Percentiles rank a stretch among this genome's conserved stretches.
Evolutionary conservation across 2,888 invertebrate genomes (phyloP).

Genomic region (Philonicus albiceps): DNA sequence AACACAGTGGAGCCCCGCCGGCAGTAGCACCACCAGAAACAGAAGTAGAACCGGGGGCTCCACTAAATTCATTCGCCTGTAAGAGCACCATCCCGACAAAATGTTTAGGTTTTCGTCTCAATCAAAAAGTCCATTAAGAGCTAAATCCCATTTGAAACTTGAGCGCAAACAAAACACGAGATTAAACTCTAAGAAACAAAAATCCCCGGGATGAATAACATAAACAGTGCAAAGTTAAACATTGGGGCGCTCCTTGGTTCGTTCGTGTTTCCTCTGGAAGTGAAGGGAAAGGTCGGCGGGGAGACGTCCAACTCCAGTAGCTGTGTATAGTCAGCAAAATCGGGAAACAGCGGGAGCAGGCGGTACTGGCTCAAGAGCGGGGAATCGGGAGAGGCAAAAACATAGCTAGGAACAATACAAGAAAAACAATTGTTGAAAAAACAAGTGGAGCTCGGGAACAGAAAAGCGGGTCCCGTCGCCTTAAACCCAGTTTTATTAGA

Average conservation of each 20-base stretch:
- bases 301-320: not conserved
- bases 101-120: constrained; percentile 31
- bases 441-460: not conserved
- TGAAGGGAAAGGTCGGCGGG: not conserved
- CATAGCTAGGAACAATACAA: constrained; percentile 23
- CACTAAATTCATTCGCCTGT: constrained; percentile 5
- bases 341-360: not conserved
- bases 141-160: constrained; percentile 29
- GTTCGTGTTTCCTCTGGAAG: not conserved
- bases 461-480: not conserved
- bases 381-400: not conserved
- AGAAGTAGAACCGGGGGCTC: no score
- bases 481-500: constrained; percentile 1
- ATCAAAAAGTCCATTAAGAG: constrained; percentile 34
- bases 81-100: constrained; percentile 22
- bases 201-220: constrained; percentile 29
- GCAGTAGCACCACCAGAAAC: not conserved
- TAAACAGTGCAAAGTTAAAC: constrained; percentile 34
- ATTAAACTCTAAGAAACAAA: constrained; percentile 32
- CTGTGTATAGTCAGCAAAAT: not conserved
- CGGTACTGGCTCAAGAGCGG: not conserved
- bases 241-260: not conserved
- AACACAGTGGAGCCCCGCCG: not conserved
- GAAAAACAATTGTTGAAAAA: constrained; percentile 17
- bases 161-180: constrained; percentile 31